A percentile compares a stretch with the other conserved stretches of the same genome.
phyloP scores from a whole-genome alignment of 2,888 invertebrate genomes.

The Pseudoips prasinana region DNA sequence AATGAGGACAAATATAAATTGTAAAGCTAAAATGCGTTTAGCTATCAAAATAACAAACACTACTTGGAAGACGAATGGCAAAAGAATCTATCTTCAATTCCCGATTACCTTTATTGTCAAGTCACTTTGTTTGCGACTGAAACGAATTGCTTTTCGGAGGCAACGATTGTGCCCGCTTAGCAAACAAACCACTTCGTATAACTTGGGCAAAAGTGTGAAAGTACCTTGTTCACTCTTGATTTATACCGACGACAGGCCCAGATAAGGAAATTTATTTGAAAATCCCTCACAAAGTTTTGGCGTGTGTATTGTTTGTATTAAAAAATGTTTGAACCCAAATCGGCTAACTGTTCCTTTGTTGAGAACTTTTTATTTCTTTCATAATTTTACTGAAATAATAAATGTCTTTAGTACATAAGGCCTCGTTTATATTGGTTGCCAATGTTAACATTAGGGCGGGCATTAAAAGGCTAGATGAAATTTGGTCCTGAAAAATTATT shows the following conservation, averaged over 20 bases:
- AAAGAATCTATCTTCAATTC: slow-evolving; percentile 36
- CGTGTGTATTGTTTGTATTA: slow-evolving; percentile 42
- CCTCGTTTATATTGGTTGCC: too few species aligned
- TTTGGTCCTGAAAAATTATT: too few species aligned
- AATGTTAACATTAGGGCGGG: too few species aligned
- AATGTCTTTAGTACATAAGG: too few species aligned
- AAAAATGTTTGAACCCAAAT: slow-evolving; percentile 31
- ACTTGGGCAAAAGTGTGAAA: slow-evolving; percentile 49
- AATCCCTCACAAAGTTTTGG: slow-evolving; percentile 41
- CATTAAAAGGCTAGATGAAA: too few species aligned
- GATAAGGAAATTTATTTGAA: slow-evolving; percentile 57
- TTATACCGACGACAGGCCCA: slow-evolving; percentile 52
- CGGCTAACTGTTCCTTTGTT: slow-evolving; percentile 9
- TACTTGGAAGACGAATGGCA: too few species aligned
- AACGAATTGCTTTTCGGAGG: slow-evolving; percentile 52
- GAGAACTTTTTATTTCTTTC: slow-evolving; percentile 6
- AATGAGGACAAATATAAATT: too few species aligned
- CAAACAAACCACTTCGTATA: slow-evolving; percentile 54
- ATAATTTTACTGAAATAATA: too few species aligned
- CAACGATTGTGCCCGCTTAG: slow-evolving; percentile 47
- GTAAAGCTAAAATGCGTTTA: too few species aligned
- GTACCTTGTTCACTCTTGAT: slow-evolving; percentile 50
- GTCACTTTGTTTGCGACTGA: slow-evolving; percentile 49
- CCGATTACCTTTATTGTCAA: slow-evolving; percentile 50
- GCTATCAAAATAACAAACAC: too few species aligned